Evolutionary conservation across 2,113 vertebrate genomes (phyloP).

Genomic region (Orientallactaga bullata): DNA sequence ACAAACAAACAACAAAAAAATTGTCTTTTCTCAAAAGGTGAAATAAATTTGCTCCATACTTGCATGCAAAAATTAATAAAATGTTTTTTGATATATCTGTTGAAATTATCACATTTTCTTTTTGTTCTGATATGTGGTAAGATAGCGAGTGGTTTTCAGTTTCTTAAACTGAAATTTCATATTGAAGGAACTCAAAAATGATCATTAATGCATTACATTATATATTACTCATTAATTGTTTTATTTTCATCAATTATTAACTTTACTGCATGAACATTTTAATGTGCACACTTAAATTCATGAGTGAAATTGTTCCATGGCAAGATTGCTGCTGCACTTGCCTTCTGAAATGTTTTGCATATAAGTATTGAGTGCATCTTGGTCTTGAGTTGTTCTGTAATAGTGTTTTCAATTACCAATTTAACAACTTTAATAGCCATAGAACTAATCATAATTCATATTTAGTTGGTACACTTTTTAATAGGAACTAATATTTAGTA

Average conservation of each 20-base stretch:
- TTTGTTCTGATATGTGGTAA: background rate
- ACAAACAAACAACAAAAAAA: no score
- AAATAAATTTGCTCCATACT: background rate
- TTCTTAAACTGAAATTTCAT: background rate
- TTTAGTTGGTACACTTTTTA: background rate
- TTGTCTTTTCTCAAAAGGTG: background rate
- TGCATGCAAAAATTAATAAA: background rate
- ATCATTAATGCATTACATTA: background rate
- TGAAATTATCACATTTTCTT: background rate
- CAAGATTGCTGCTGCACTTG: background rate
- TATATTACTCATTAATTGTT: no score
- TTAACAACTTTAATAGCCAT: background rate
- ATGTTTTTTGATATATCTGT: background rate
- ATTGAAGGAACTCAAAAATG: background rate
- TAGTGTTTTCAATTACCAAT: background rate
- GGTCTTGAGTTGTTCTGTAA: background rate
- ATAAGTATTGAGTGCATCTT: background rate
- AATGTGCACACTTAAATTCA: background rate
- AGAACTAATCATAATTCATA: background rate
- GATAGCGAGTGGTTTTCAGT: background rate
- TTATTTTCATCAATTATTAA: no score
- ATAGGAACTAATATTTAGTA: background rate
- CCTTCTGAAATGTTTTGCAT: background rate
- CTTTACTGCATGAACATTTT: no score
- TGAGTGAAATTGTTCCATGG: background rate